These are phyloP conservation scores for Octodon degus DNA, from an alignment of 2,113 vertebrate species.

Conservation along the genomic window DNA sequence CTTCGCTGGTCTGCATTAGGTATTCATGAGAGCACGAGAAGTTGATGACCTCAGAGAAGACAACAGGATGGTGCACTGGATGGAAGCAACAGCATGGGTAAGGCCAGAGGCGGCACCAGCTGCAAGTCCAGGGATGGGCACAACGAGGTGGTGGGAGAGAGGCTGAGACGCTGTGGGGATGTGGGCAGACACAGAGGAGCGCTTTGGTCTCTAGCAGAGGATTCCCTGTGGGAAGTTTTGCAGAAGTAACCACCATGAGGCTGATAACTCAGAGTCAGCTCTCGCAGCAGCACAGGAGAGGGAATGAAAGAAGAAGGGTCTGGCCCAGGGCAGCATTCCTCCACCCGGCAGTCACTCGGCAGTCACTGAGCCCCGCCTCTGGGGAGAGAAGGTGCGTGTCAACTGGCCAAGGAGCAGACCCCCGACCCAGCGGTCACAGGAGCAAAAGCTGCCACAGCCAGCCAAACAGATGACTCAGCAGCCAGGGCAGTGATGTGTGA, in stretches of 20 bases:
- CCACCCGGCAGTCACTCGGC: not conserved
- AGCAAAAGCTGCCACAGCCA: not conserved
- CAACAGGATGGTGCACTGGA: not conserved
- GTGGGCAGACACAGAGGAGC: not conserved
- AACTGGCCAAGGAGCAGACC: not conserved
- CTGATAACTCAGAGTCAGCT: not conserved
- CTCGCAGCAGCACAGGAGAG: not conserved
- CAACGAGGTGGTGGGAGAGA: not conserved
- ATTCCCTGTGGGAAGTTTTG: not conserved
- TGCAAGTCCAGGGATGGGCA: not conserved
- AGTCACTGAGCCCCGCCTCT: not conserved
- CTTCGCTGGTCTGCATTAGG: too few relatives aligned
- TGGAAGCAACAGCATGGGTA: not conserved
- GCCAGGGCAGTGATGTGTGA: not conserved
- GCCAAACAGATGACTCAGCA: not conserved
- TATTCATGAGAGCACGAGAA: not conserved
- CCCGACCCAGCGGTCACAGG: not conserved
- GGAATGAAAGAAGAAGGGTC: not conserved
- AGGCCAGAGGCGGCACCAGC: not conserved
- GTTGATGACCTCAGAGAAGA: fast-evolving
- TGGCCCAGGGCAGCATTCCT: not conserved
- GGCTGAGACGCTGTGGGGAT: not conserved
- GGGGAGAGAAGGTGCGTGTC: not conserved
- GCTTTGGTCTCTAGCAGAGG: not conserved
- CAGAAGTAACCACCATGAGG: not conserved